Percentiles rank a stretch among this genome's conserved stretches.
phyloP scores from a whole-genome alignment of 2,113 vertebrate genomes.

The Mastomys coucha region DNA sequence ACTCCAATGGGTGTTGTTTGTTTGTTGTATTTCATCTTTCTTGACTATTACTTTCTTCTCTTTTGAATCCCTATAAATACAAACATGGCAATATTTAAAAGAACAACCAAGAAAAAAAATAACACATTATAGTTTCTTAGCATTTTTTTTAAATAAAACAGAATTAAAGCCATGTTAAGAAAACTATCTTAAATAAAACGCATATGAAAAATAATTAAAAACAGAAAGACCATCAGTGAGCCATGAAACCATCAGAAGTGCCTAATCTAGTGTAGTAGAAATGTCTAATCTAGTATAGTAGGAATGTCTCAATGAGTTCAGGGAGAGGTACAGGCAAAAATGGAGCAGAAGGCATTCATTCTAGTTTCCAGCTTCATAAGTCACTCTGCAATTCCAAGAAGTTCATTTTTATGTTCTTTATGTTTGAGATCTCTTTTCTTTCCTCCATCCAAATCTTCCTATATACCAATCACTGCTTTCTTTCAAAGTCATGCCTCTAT shows the following conservation, averaged over 20 bases:
- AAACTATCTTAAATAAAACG: not conserved
- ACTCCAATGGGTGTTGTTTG: not conserved
- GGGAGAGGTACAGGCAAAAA: not conserved
- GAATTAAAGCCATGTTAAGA: not conserved
- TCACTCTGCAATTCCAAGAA: not conserved
- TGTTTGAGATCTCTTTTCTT: not conserved
- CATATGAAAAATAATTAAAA: not conserved
- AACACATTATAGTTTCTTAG: not conserved
- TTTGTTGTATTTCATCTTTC: not conserved
- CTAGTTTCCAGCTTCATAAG: not conserved
- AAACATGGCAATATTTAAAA: not conserved
- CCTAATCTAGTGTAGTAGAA: too few species aligned
- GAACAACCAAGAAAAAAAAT: not conserved
- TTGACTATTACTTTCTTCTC: not conserved
- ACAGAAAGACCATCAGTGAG: not conserved
- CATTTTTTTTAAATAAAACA: not conserved
- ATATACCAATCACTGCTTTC: too few species aligned
- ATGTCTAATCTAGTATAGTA: not conserved
- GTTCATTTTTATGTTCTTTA: not conserved
- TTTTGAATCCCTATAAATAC: not conserved
- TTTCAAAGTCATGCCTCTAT: not conserved
- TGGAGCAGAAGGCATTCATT: not conserved
- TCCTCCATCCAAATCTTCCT: not conserved
- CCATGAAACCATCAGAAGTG: not conserved
- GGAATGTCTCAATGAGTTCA: not conserved